Base-by-base conservation (phyloP, 2,113 vertebrate genomes). In the Eublepharis macularius region DNA sequence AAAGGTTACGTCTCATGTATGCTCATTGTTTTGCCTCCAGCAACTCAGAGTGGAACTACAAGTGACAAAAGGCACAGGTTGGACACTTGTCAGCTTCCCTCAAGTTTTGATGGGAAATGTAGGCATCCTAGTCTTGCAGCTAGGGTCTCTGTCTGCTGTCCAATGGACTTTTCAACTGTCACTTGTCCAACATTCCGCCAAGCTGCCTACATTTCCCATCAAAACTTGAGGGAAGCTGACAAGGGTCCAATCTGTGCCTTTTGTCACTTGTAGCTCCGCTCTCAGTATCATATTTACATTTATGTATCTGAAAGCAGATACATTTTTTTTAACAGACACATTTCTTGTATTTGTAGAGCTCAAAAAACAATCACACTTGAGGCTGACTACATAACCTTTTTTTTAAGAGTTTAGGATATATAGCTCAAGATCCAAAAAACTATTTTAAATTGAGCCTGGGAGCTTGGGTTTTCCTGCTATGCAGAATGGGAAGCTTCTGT, bases 1-100 rank as follows among this genome's bases (percentile, higher is more conserved):
- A 86, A 86, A 86, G 84, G 84, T 86, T 77, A 86, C 54, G 80
- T 86, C 77, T 86, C 84, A 80, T 47, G n/a, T 54, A 49, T 86
- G 34, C 77, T 49, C 70, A 86, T 86, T 86, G 77, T 86, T 86
- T 80, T 45, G 41, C 76, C 54, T 74, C 77, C 68, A 80, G 77
- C 41, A 73, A 47, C 77, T 74, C 84, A 80, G 41, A 80, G 80
- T 86, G 84, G 65, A 80, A 80, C 69, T 74, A 54, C 65, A 86
- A 86, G 77, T 32, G n/a, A n/a, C n/a, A n/a, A n/a, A n/a, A 74
- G 84, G 80, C 49, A 74, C n/a, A 26, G 19, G 60, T 63, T 80
- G 77, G n/a, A n/a, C n/a, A n/a, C n/a, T n/a, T n/a, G n/a, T n/a
- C n/a, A n/a, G n/a, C n/a, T n/a, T n/a, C n/a, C n/a, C n/a, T n/a